phyloP scores from a whole-genome alignment of 1,140 invertebrate species.

The Macrobrachium nipponense region DNA sequence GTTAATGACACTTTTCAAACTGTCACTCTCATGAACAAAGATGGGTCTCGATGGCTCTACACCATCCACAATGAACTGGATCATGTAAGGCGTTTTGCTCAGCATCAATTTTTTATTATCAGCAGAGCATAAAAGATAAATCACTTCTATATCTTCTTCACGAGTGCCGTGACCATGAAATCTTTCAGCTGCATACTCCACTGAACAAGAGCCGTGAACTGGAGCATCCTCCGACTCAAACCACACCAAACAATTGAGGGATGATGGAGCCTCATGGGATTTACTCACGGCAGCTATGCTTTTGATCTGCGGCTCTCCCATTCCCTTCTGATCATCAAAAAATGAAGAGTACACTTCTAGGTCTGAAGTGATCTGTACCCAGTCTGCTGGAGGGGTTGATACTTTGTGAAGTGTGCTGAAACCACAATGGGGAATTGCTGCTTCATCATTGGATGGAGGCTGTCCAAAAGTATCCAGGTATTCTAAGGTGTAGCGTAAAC shows the following conservation, averaged over 20 bases:
- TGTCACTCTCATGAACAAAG: conserved; percentile 58
- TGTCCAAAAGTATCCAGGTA: conserved; percentile 62
- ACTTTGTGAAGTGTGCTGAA: conserved; percentile 39
- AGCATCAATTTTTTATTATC: conserved; percentile 39
- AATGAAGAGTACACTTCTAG: conserved; percentile 60
- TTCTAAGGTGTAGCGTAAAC: conserved; percentile 60
- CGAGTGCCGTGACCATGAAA: conserved; percentile 36
- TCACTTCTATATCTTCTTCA: conserved; percentile 44
- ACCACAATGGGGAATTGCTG: conserved; percentile 33
- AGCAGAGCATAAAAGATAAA: conserved; percentile 49
- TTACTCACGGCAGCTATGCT: conserved; percentile 49
- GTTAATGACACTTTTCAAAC: conserved; percentile 49
- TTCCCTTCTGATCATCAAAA: conserved; percentile 54
- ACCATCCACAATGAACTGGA: conserved; percentile 49
- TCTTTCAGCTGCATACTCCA: conserved; percentile 48
- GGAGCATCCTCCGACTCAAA: conserved; percentile 47
- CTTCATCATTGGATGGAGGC: conserved; percentile 31
- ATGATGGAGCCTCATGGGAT: conserved; percentile 24
- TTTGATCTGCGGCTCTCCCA: conserved; percentile 52
- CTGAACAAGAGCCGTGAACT: conserved; percentile 49
- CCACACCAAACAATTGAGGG: conserved; percentile 45
- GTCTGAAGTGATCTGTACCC: conserved; percentile 53
- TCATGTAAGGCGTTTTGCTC: conserved; percentile 45
- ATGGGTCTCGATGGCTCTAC: conserved; percentile 36
- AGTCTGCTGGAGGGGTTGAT: conserved; percentile 51